Evolutionary conservation across 2,888 invertebrate genomes (phyloP).

Genomic region (Pogonocherus hispidulus): DNA sequence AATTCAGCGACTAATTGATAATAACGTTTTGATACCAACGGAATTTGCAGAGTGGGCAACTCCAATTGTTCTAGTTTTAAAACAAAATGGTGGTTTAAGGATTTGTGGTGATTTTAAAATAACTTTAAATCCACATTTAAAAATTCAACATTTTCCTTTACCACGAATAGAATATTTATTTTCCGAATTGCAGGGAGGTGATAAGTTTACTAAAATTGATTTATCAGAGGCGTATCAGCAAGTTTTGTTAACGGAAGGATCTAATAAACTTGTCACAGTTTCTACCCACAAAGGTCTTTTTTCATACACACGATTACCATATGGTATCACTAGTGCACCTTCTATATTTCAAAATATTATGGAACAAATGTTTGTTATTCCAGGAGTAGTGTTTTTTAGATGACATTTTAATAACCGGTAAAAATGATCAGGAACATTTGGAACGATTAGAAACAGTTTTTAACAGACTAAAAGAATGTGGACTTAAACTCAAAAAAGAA

Average conservation of each 20-base stretch:
- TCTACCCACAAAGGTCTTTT: constrained; percentile 54
- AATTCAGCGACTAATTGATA: no score
- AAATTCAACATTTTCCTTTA: constrained; percentile 29
- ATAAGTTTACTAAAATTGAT: constrained; percentile 36
- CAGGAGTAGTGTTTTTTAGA: no score
- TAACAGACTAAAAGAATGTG: constrained; percentile 34
- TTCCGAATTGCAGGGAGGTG: constrained; percentile 32
- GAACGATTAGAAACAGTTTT: constrained; percentile 5
- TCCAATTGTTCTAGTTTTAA: no score
- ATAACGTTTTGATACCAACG: no score
- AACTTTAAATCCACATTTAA: constrained; percentile 11
- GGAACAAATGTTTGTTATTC: constrained; percentile 56
- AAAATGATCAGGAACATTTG: constrained; percentile 36
- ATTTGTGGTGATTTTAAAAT: constrained; percentile 22
- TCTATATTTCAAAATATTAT: constrained; percentile 54
- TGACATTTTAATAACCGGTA: constrained; percentile 47
- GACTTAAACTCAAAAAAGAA: constrained; percentile 45
- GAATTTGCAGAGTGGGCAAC: no score
- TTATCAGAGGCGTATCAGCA: constrained; percentile 41
- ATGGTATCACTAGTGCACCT: constrained; percentile 56
- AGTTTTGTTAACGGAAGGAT: constrained; percentile 31
- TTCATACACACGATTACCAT: constrained; percentile 52
- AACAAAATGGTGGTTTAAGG: constrained; percentile 5
- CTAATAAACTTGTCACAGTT: constrained; percentile 46
- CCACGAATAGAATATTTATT: constrained; percentile 38